Evolutionary conservation across 1,140 invertebrate species (phyloP).

Genomic region (Chionoecetes opilio): DNA sequence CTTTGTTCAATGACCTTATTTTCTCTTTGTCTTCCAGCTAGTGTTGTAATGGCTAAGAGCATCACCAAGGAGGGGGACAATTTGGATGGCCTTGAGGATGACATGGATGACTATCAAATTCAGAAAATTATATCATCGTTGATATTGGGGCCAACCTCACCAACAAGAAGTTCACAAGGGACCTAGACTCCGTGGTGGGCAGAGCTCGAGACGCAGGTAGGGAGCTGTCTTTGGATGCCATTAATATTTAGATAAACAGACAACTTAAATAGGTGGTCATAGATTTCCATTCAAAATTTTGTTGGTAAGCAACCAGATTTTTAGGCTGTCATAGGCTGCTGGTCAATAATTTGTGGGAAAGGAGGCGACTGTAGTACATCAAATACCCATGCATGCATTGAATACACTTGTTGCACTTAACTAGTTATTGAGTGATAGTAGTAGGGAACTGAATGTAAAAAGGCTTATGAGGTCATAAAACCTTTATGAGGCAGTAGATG

Average conservation of each 20-base stretch:
- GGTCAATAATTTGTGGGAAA: too few species aligned
- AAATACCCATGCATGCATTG: too few species aligned
- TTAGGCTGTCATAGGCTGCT: too few species aligned
- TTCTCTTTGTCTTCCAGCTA: neutral
- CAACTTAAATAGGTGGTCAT: too few species aligned
- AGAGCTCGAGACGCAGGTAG: conserved; percentile 95
- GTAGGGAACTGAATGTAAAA: too few species aligned
- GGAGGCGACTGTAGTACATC: neutral
- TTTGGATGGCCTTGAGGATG: conserved; percentile 60
- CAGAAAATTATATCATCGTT: conserved; percentile 92
- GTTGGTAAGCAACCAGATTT: too few species aligned
- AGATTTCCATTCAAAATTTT: too few species aligned
- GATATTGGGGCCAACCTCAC: conserved; percentile 97
- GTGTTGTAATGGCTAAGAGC: conserved; percentile 57
- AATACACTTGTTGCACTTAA: too few species aligned
- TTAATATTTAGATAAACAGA: too few species aligned
- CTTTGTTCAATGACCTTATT: neutral
- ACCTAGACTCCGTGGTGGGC: conserved; percentile 96
- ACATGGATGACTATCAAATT: conserved; percentile 64
- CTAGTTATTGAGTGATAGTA: too few species aligned
- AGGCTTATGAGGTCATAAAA: neutral
- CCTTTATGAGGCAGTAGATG: neutral
- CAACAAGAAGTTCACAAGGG: conserved; percentile 96
- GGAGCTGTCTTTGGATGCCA: neutral
- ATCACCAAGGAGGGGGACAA: conserved; percentile 51